Percentiles rank a stretch among this genome's conserved stretches.
Conservation (phyloP, 2,888 invertebrate species). For the Zygothrica quintamaculata region DNA sequence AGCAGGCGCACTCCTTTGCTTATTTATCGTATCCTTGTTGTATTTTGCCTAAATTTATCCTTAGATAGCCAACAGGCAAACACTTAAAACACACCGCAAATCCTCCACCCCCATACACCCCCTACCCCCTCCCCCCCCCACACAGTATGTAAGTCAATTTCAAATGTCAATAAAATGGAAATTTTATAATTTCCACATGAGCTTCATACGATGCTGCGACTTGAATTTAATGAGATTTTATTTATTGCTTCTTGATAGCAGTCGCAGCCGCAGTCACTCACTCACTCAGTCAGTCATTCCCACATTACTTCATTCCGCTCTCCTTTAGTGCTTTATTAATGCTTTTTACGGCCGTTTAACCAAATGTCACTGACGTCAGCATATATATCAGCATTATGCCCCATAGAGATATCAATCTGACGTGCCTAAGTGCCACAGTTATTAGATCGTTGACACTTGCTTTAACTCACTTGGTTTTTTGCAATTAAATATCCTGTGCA, state of each 20-base stretch:
- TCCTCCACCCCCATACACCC: no score
- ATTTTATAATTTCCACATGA: slow-evolving; percentile 72
- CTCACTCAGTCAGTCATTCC: no score
- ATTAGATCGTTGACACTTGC: slow-evolving; percentile 33
- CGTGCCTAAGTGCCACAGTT: slow-evolving; percentile 46
- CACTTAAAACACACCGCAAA: no score
- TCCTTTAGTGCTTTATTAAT: slow-evolving; percentile 50
- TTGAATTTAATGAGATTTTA: slow-evolving; percentile 73
- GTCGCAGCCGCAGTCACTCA: no score
- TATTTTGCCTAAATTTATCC: slow-evolving; percentile 12
- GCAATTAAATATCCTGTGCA: no score
- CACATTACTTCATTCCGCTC: neutral
- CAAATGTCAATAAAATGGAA: slow-evolving; percentile 76
- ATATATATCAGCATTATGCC: slow-evolving; percentile 34
- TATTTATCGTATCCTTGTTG: slow-evolving; percentile 42
- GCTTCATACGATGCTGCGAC: slow-evolving; percentile 39
- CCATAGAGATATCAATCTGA: slow-evolving; percentile 39
- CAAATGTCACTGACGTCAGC: slow-evolving; percentile 53
- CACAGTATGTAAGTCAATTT: slow-evolving; percentile 66
- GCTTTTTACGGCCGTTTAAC: slow-evolving; percentile 64
- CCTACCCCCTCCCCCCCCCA: slow-evolving; percentile 49
- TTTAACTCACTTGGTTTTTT: slow-evolving; percentile 5
- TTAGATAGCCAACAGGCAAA: slow-evolving; percentile 47
- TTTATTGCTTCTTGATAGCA: slow-evolving; percentile 71
- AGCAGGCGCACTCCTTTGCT: slow-evolving; percentile 28